These are phyloP conservation scores for Bambusicola thoracicus DNA, from an alignment of 2,113 vertebrate genomes.

Conservation along the genomic window DNA sequence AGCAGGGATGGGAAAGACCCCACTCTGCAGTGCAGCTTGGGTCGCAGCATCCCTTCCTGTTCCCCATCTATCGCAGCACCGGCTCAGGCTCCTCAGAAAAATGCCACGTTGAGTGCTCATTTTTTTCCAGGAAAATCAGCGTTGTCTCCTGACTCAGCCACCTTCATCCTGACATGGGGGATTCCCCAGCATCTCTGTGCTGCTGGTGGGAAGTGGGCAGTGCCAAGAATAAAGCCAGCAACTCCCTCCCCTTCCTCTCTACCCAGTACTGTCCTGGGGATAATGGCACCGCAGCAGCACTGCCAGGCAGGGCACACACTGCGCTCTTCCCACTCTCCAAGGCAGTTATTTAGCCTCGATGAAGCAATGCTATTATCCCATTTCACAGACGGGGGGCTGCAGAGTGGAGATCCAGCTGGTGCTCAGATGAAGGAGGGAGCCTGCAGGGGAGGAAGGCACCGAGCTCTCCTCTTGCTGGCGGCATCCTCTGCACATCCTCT, in stretches of 20 bases:
- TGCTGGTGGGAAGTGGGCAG: background rate
- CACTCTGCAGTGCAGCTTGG: background rate
- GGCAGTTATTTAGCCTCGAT: background rate
- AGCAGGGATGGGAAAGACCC: background rate
- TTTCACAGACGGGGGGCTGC: background rate
- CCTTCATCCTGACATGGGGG: background rate
- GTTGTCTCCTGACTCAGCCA: background rate
- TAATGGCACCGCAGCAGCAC: background rate
- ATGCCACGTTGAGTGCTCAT: fast-evolving
- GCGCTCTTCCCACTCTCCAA: background rate
- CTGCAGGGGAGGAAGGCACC: background rate
- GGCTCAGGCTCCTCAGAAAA: background rate
- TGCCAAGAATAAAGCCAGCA: background rate
- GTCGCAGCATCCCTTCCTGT: background rate
- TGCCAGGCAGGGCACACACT: background rate
- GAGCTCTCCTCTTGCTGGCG: background rate
- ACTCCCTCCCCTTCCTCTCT: background rate
- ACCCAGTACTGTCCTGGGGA: background rate
- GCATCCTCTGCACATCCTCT: background rate
- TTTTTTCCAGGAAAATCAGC: background rate
- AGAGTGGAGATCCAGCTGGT: too few species aligned
- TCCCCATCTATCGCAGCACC: background rate
- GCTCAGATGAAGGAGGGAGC: background rate
- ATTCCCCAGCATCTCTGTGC: background rate
- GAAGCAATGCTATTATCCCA: background rate